These are phyloP conservation scores for Eleutherodactylus coqui DNA, from an alignment of 2,797 vertebrate species.

Conservation along the genomic window DNA sequence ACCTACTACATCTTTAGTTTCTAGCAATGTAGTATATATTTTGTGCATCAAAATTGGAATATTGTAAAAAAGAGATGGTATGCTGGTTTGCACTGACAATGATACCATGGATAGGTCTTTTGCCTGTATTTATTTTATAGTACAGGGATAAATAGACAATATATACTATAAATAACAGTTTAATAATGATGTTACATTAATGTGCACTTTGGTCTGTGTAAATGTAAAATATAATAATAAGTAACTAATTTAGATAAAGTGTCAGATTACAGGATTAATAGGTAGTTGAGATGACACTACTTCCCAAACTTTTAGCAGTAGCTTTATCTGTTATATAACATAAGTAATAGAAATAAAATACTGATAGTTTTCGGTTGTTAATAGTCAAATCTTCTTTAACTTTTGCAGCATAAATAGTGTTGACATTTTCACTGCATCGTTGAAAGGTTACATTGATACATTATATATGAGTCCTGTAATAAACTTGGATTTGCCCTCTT, in stretches of 20 bases:
- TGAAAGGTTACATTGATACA: constrained; percentile 19
- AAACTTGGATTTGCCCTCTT: constrained; percentile 6
- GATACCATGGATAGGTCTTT: not conserved
- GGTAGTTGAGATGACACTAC: not conserved
- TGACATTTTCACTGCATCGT: not conserved
- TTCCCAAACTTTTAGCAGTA: not conserved
- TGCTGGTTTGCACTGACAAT: not conserved
- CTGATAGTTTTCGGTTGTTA: not conserved
- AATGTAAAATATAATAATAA: not conserved
- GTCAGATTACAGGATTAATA: not conserved
- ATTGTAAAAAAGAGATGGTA: not conserved
- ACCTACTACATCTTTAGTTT: not conserved
- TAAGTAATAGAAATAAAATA: not conserved
- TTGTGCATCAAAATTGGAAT: not conserved
- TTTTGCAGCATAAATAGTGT: not conserved
- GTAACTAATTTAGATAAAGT: not conserved
- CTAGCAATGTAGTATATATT: not conserved
- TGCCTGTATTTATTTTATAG: not conserved
- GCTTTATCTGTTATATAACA: not conserved
- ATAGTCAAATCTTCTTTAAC: not conserved
- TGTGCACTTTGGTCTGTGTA: not conserved
- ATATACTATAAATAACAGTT: not conserved
- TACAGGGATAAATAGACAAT: not conserved
- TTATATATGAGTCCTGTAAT: not conserved
- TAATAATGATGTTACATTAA: not conserved